Evolutionary conservation across 2,888 invertebrate species (phyloP).

Genomic region (Thyatira batis): DNA sequence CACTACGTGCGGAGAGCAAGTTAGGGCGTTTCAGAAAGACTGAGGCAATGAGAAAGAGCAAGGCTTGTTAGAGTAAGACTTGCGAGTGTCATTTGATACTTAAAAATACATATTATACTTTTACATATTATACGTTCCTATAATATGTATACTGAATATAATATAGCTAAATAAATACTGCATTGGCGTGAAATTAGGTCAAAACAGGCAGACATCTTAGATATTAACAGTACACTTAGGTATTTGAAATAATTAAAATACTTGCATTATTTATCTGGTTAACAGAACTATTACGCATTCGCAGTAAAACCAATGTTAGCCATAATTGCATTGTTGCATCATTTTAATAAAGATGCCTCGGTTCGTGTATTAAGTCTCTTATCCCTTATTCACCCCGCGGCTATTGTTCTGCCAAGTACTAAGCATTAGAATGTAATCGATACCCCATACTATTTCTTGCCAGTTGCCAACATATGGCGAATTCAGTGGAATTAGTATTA

Average conservation of each 20-base stretch:
- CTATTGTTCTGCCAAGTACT: conserved; percentile 13
- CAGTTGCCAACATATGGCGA: conserved; percentile 12
- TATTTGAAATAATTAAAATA: too few species aligned
- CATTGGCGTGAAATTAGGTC: too few species aligned
- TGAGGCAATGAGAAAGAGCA: not conserved
- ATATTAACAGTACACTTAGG: too few species aligned
- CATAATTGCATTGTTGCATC: not conserved
- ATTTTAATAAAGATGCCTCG: not conserved
- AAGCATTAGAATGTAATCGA: conserved; percentile 21
- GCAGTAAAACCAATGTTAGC: not conserved
- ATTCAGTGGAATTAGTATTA: conserved; percentile 19
- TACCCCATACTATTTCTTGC: conserved; percentile 18
- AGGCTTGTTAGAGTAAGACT: not conserved
- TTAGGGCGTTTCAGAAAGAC: not conserved
- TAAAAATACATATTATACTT: too few species aligned
- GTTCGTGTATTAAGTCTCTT: not conserved
- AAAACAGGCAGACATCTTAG: too few species aligned
- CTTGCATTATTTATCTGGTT: too few species aligned
- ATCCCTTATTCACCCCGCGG: not conserved
- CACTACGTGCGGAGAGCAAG: not conserved
- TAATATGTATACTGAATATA: too few species aligned
- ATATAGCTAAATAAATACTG: too few species aligned
- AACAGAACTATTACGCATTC: not conserved
- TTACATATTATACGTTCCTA: too few species aligned
- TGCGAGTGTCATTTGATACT: not conserved